These are phyloP conservation scores for Columba guinea DNA, from an alignment of 2,797 vertebrate genomes.

Conservation along the genomic window DNA sequence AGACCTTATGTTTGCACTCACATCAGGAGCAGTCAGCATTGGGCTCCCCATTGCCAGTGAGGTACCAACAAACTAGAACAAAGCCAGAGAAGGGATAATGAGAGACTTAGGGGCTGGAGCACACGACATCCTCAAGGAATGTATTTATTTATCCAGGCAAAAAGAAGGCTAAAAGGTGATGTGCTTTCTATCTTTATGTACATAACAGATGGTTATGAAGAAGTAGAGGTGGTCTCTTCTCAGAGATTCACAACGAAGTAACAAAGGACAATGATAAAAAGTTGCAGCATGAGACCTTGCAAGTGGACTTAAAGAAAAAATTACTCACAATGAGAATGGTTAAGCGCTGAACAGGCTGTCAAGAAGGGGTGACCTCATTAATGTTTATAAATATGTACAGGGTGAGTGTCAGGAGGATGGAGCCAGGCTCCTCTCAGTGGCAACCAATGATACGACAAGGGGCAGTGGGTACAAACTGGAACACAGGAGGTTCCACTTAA, in stretches of 20 bases:
- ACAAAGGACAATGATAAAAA: not conserved
- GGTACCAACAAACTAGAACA: not conserved
- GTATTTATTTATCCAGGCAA: not conserved
- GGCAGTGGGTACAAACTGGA: no score
- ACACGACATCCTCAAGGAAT: not conserved
- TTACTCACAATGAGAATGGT: not conserved
- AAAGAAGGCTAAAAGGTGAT: not conserved
- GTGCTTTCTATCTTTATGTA: not conserved
- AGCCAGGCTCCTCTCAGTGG: no score
- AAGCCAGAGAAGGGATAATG: not conserved
- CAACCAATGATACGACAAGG: no score
- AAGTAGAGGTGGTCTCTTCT: not conserved
- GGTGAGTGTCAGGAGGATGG: no score
- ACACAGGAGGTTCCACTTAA: no score
- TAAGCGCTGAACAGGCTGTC: not conserved
- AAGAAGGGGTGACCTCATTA: not conserved
- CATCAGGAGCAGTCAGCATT: not conserved
- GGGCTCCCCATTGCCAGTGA: not conserved
- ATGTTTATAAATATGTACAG: no score
- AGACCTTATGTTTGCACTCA: not conserved
- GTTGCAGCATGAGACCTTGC: not conserved
- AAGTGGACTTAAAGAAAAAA: not conserved
- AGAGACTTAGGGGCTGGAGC: not conserved
- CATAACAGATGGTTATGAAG: accelerated
- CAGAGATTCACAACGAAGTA: not conserved